Evolutionary conservation across 2,888 invertebrate genomes (phyloP), one percentile per base, ranked within the genome.

Genomic region (Alloscopus bannaensis): DNA sequence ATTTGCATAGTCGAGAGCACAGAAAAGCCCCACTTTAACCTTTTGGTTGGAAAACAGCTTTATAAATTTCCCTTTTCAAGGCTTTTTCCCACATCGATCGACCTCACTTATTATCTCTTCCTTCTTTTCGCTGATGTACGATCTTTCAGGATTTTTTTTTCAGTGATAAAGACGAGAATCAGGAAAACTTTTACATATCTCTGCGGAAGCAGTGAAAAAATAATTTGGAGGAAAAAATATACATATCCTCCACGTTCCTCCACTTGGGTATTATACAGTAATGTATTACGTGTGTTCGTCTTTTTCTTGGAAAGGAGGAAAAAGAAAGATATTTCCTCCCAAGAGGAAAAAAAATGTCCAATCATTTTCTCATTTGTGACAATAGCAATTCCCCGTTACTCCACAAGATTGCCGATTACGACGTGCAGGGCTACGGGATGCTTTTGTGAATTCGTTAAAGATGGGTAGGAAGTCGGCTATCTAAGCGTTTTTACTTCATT

Each of bases 361-460:
- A 70, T 70, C 47, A 70, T 60, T 60, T 70, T 70, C 70, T 60
- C 60, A 50, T 70, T 60, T 60, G 47, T 36, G 28, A 60, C 50
- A 70, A 70, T 31, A 70, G 31, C 29, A 31, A 50, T 60, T 71
- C 24, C n/a, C n/a, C n/a, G n/a, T n/a, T n/a, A n/a, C n/a, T 52
- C 52, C n/a, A 47, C 50, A 47, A 52, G 47, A 62, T 40, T 59
- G 28, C 45, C 69, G 29, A 59, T 70, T 70, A 70, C 59, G 36
- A 52, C 52, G 6, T 36, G n/a, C n/a, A n/a, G n/a, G n/a, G n/a
- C n/a, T n/a, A n/a, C n/a, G n/a, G n/a, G n/a, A n/a, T n/a, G n/a
- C n/a, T n/a, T n/a, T n/a, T n/a, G n/a, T n/a, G n/a, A n/a, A n/a
- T n/a, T n/a, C n/a, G n/a, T n/a, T n/a, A n/a, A n/a, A n/a, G n/a